Base-by-base conservation (phyloP, 2,113 vertebrate genomes). In the Hippocampus comes region DNA sequence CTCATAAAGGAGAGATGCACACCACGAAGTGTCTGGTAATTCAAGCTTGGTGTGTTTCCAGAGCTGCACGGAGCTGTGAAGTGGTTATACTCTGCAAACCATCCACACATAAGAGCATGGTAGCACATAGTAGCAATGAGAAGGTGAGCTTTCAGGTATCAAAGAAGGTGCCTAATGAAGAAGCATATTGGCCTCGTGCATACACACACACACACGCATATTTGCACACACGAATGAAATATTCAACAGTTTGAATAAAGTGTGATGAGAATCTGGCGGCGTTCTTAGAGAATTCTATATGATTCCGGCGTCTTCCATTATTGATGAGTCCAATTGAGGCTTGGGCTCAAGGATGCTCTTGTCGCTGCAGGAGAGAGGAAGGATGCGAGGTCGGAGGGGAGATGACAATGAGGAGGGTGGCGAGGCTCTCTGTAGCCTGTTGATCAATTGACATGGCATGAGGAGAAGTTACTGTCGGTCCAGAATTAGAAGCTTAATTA, bases 271-370 rank as follows among this genome's bases (percentile, higher is more conserved):
- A 67, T 68, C 60, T 75, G 79, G 77, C 63, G 38, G 61, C 72
- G 71, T 91, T 92, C 89, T 89, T 88, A 82, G 72, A 87, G 87
- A 92, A 91, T 91, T 90, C 77, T 84, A 82, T 90, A 89, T 88
- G 84, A 84, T 88, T 89, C 78, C 78, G 73, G 7, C 43, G 9
- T 60, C 34, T 46, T 91, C 42, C 72, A 89, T 91, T 85, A 92
- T 92, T 91, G 51, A 92, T 84, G 82, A 86, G 65, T 23, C 3
- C 21, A 75, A 61, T 65, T 61, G n/a, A 1, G 43, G 71, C 75
- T 82, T 21, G 14, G 20, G 57, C 82, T 77, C 77, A 81, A 70
- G 25, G 43, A 84, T 53, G 34, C 63, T 69, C 66, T 11, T 5
- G 41, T 68, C 69, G 9, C 80, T 73, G 74, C 0, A 64, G 71